These are phyloP conservation scores for Nomada flava DNA, from an alignment of 2,888 invertebrate species.

Conservation along the genomic window DNA sequence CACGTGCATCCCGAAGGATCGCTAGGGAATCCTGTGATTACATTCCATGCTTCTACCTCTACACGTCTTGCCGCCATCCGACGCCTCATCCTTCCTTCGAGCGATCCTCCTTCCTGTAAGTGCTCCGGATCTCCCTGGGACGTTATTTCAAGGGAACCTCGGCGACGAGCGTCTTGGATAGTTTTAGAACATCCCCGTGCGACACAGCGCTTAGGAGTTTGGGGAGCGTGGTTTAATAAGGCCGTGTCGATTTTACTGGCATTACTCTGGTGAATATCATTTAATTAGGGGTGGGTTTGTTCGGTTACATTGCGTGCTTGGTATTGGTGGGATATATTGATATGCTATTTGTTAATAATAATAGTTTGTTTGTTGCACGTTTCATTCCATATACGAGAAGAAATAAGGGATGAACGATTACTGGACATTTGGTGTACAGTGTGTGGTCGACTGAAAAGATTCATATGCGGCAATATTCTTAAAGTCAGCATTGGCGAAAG, in stretches of 20 bases:
- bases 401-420: too few species aligned
- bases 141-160: conserved; percentile 66
- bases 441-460: too few species aligned
- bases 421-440: too few species aligned
- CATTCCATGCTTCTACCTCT: conserved; percentile 79
- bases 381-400: too few species aligned
- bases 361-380: too few species aligned
- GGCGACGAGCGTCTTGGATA: conserved; percentile 63
- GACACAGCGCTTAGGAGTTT: conserved; percentile 21
- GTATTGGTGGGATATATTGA: too few species aligned
- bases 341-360: too few species aligned
- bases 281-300: background rate
- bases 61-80: conserved; percentile 50
- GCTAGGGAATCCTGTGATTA: conserved; percentile 84
- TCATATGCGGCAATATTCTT: too few species aligned
- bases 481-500: too few species aligned
- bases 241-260: conserved; percentile 26
- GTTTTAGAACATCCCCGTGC: conserved; percentile 67
- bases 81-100: conserved; percentile 44
- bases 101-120: conserved; percentile 15
- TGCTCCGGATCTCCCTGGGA: conserved; percentile 36
- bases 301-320: too few species aligned
- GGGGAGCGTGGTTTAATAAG: conserved; percentile 50
- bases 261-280: background rate
- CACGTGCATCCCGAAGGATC: conserved; percentile 81